Base-by-base conservation (phyloP, 2,797 vertebrate genomes). In the Gambusia yucatana region DNA sequence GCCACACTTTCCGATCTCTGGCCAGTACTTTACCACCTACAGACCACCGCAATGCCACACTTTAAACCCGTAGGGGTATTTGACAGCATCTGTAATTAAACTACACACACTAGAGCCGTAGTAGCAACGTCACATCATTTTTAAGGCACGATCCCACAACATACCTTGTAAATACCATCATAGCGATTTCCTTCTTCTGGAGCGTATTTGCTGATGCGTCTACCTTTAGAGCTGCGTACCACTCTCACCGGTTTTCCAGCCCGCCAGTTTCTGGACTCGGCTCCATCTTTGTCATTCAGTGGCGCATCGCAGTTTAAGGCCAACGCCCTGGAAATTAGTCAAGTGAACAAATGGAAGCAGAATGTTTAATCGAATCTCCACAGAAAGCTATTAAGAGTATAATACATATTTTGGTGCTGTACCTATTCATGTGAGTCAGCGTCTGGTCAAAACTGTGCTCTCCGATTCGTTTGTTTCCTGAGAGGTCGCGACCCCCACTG, bases 121-220 rank as follows among this genome's bases (percentile, higher is more conserved):
- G 14, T 17, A 17, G 55, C n/a, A 33, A 61, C 0, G 30, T 63
- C 4, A 20, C 1, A 13, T 73, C 44, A 6, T 11, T 30, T 22
- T 76, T 11, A 4, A 46, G n/a, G 77, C 22, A 57, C 1, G 50
- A 9, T 2, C 20, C 30, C 0, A 16, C 5, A 20, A 52, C 28
- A 55, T 91, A 99, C 98, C 98, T 99, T 99, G 94, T 99, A 99
- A 94, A 99, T 99, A 71, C 98, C 98, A 88, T 99, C 98, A 0
- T 99, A 99, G 95, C 98, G 96, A 94, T 99, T 99, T 88, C 98
- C 98, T 92, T 99, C 98, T 91, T 99, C 98, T 0, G 98, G 98
- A 80, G 98, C 98, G 3, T 99, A 99, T 90, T 99, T 99, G 97
- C 98, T 99, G 95, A 99, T 99, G 76, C 98, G 96, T 55, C 98